phyloP scores from a whole-genome alignment of 2,888 invertebrate species.

The Phaedon cochleariae region DNA sequence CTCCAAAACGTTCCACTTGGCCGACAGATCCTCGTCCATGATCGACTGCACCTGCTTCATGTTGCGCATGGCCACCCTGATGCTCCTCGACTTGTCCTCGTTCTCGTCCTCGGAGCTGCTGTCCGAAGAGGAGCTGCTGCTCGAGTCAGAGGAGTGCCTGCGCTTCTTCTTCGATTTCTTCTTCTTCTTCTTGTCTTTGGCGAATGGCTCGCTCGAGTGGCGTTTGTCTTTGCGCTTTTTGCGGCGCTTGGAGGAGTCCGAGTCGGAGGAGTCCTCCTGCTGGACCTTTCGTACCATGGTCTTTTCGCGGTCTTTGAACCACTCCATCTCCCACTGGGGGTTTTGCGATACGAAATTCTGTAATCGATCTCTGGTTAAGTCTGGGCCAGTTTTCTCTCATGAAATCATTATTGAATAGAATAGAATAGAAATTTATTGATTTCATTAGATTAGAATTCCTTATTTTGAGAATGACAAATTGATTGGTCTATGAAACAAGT shows the following conservation, averaged over 20 bases:
- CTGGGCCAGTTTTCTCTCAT: too few relatives aligned
- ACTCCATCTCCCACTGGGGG: conserved; percentile 88
- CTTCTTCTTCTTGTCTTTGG: conserved; percentile 67
- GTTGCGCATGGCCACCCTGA: conserved; percentile 73
- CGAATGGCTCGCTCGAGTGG: conserved; percentile 40
- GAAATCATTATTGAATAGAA: too few relatives aligned
- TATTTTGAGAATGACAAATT: too few relatives aligned
- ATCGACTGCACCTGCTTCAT: conserved; percentile 63
- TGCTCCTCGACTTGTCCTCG: conserved; percentile 67
- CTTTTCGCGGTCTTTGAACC: conserved; percentile 79
- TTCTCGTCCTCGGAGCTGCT: conserved; percentile 57
- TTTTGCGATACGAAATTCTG: conserved; percentile 85
- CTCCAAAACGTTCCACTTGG: conserved; percentile 61
- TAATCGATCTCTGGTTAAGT: conserved; percentile 9
- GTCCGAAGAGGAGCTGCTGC: conserved; percentile 61
- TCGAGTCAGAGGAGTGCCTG: conserved; percentile 57
- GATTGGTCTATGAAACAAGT: too few relatives aligned
- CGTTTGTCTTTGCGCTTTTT: conserved; percentile 49
- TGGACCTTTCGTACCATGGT: conserved; percentile 53
- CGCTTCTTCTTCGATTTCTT: conserved; percentile 59
- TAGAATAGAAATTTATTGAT: too few relatives aligned
- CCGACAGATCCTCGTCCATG: conserved; percentile 61
- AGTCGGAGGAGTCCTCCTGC: conserved; percentile 40
- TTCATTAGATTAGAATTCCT: too few relatives aligned
- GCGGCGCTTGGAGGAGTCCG: conserved; percentile 42